Base-by-base conservation (phyloP, 2,888 invertebrate genomes). In the Limnephilus rhombicus region DNA sequence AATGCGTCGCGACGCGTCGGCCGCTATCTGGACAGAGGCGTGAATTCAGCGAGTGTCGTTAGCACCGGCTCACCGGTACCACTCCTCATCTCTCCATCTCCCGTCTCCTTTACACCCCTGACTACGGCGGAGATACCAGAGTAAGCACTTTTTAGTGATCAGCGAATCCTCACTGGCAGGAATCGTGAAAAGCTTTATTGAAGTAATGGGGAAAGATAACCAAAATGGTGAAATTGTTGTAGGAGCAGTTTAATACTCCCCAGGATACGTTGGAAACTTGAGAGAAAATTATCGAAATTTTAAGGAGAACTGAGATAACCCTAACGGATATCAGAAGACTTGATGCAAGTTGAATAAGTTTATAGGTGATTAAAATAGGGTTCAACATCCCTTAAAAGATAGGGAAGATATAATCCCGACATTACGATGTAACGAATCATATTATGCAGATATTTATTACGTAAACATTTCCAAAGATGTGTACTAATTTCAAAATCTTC, bases 1-100 rank as follows among this genome's bases (percentile, higher is more conserved):
- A 82, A 41, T 90, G 41, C 82, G 89, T 80, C 89, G 81, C 80
- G 89, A 24, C 89, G 89, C 37, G 90, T 81, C 90, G 31, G 82
- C 29, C 90, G 90, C 31, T 49, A 81, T 81, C 90, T 82, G 29
- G 82, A 41, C 82, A 82, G 82, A 82, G 82, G 82, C 41, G 89
- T 49, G 31, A 82, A 31, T 45, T n/a, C 45, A 5, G 29, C 45
- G 82, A 45, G 53, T 29, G 53, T 87, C 85, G 85, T 41, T 41
- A 41, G 24, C 31, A 34, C 85, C 31, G 85, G 82, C 82, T 37
- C 4, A 37, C 37, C 37, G 37, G 37, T 3, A 37, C 37, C 37
- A 37, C 68, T 68, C 68, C 68, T n/a, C 68, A n/a, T 68, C 68
- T 68, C 68, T 9, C 24, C 24, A 0, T 68, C 68, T 68, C 68